These are phyloP conservation scores for Ahaetulla prasina DNA, from an alignment of 2,113 vertebrate species.

Conservation along the genomic window DNA sequence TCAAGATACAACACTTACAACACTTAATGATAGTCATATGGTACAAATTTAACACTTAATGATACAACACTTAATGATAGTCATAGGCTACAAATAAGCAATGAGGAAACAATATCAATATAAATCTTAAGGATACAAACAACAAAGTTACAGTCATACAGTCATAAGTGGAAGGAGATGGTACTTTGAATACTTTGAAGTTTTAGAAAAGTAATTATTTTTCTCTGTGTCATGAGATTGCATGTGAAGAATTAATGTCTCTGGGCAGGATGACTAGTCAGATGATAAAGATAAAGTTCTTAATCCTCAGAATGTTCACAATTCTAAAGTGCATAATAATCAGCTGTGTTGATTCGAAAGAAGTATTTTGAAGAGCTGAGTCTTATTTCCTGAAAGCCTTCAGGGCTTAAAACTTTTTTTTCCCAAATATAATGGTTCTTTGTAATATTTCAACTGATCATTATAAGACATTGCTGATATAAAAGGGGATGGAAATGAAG, in stretches of 20 bases:
- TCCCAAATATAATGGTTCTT: background rate
- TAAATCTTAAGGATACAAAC: too few species aligned
- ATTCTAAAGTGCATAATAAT: background rate
- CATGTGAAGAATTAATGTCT: constrained; percentile 41
- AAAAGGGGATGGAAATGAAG: background rate
- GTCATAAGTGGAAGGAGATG: too few species aligned
- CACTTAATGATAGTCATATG: too few species aligned
- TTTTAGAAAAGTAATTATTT: constrained; percentile 9
- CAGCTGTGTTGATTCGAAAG: background rate
- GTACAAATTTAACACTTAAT: too few species aligned
- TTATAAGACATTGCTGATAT: background rate
- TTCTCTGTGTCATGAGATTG: constrained; percentile 60
- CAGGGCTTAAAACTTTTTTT: background rate
- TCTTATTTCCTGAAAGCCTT: constrained; percentile 44
- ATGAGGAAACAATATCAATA: too few species aligned
- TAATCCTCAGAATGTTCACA: background rate
- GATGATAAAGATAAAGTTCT: constrained; percentile 59
- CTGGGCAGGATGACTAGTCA: constrained; percentile 59
- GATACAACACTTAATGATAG: too few species aligned
- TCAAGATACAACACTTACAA: too few species aligned
- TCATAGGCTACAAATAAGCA: too few species aligned
- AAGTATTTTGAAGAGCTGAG: background rate
- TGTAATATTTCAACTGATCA: background rate
- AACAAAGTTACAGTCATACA: too few species aligned
- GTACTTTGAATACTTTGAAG: constrained; percentile 23